These are phyloP conservation scores for Alligator mississippiensis DNA, from an alignment of 2,113 vertebrate genomes.

Conservation along the genomic window DNA sequence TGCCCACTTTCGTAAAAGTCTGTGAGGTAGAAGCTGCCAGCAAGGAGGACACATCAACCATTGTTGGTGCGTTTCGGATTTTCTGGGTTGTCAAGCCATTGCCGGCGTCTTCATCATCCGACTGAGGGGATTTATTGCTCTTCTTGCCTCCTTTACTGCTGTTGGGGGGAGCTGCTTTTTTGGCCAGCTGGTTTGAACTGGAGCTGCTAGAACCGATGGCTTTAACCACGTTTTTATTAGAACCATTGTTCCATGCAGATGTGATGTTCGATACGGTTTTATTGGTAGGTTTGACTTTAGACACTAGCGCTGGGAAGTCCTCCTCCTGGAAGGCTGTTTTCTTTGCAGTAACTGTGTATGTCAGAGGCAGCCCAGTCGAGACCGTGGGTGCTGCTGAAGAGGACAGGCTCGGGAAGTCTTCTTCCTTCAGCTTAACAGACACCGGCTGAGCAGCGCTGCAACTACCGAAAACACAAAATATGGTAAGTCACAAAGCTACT, in stretches of 20 bases:
- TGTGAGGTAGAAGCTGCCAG: slow-evolving; percentile 80
- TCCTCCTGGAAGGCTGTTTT: slow-evolving; percentile 92
- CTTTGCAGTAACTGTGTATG: slow-evolving; percentile 78
- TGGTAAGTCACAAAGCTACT: rapidly evolving
- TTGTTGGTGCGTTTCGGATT: slow-evolving; percentile 83
- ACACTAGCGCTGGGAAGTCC: slow-evolving; percentile 95
- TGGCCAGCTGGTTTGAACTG: slow-evolving; percentile 72
- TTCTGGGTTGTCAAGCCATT: slow-evolving; percentile 81
- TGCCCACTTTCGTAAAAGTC: slow-evolving; percentile 80
- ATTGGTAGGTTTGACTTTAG: slow-evolving; percentile 80
- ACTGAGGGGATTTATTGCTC: slow-evolving; percentile 64
- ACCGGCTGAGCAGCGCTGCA: slow-evolving; percentile 68
- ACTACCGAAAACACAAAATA: background rate
- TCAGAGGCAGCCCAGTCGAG: slow-evolving; percentile 77
- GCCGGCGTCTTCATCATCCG: slow-evolving; percentile 68
- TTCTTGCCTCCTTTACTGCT: slow-evolving; percentile 69
- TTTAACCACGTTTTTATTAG: slow-evolving; percentile 77
- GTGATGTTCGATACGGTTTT: slow-evolving; percentile 76
- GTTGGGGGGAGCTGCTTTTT: slow-evolving; percentile 78
- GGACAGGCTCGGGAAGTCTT: slow-evolving; percentile 95
- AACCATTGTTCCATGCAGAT: slow-evolving; percentile 87
- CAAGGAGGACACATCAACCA: slow-evolving; percentile 89
- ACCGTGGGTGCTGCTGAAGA: slow-evolving; percentile 41
- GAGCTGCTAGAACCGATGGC: slow-evolving; percentile 52
- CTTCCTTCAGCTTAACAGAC: slow-evolving; percentile 86